A percentile compares a stretch with the other conserved stretches of the same genome.
Conservation (phyloP, 2,888 invertebrate species). For the Hydropsyche betteni region DNA sequence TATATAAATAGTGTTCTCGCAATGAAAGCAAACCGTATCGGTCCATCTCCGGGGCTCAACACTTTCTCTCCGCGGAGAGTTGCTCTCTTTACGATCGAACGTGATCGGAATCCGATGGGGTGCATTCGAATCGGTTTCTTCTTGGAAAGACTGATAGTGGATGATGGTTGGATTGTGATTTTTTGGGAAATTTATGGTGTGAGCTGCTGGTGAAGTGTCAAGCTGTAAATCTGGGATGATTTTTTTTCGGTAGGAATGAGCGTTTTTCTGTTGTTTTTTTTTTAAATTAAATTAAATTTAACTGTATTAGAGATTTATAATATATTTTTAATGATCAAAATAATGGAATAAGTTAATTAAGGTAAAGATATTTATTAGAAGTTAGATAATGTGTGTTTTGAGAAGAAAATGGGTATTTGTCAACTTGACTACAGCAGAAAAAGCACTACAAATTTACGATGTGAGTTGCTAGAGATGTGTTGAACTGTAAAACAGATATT, state of each 20-base stretch:
- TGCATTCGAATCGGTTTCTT: slow-evolving; percentile 1
- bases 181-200: neutral
- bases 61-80: slow-evolving; percentile 14
- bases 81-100: slow-evolving; percentile 30
- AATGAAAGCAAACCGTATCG: slow-evolving; percentile 30
- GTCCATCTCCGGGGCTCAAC: slow-evolving; percentile 27
- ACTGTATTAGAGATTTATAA: no score
- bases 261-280: neutral
- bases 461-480: no score
- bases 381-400: no score
- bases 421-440: no score
- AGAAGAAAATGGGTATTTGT: no score
- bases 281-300: no score
- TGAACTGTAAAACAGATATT: no score
- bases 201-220: no score
- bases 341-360: no score
- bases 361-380: no score
- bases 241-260: neutral
- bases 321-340: no score
- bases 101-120: slow-evolving; percentile 33
- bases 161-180: slow-evolving; percentile 2
- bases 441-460: no score
- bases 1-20: neutral
- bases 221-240: neutral
- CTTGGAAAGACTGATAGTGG: neutral